Base-by-base conservation (phyloP, 64 coral and sea anemone genomes). In the Actinia tenebrosa region DNA sequence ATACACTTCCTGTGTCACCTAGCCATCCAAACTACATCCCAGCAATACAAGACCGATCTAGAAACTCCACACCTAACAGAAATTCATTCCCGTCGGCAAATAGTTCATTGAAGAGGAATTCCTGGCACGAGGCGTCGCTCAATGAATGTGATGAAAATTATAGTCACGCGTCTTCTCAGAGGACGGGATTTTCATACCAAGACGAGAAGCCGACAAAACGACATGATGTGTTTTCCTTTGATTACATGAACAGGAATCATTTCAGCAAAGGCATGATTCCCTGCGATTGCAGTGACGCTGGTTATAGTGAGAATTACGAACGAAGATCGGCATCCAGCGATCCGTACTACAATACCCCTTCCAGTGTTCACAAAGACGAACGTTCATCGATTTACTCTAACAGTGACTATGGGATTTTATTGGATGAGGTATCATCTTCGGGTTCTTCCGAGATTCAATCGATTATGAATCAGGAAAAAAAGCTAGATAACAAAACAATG, bases 381-480 rank as follows among this genome's bases (percentile, higher is more conserved):
- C 80, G 45, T 44, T 86, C 88, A 55, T 63, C 71, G 43, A 84
- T 85, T 55, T 84, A 15, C 52, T 43, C 44, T 14, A 77, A 22
- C 60, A 72, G 47, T 79, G 89, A 42, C 27, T n/a, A 78, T 85
- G 79, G 79, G 9, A 60, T 85, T 61, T 19, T 85, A 42, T 26
- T 85, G 56, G 83, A 85, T 45, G 83, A 85, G 5, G 63, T 85
- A 27, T 85, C 83, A 30, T 85, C 83, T 2, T 85, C 83, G 56
- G 50, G 54, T 18, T 85, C 83, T 8, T 85, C 83, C 54, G 83
- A 59, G 45, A 64, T 61, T 61, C 60, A 44, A 44, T 64, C 54
- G 10, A 61, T 85, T 37, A 64, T 85, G 30, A 61, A 59, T 59
- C 53, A 43, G 18, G 54, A 30, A 11, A 85, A 85, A 85, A 59